Conservation (phyloP, 2,797 vertebrate genomes). For the Nyctalus aviator region DNA sequence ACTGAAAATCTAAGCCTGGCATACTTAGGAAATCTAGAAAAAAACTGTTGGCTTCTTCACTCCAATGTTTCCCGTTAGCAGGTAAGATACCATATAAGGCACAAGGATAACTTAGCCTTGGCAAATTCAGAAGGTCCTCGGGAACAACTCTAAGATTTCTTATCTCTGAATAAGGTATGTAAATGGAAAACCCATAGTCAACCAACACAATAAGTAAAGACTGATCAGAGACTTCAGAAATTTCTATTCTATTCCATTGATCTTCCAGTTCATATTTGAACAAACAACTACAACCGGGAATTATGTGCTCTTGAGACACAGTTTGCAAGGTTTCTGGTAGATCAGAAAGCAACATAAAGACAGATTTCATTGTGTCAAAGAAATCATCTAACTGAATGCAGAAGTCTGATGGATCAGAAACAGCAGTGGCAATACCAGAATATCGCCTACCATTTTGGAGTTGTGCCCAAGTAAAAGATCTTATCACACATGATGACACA, state of each 20-base stretch:
- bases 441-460: constrained; percentile 85
- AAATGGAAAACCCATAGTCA: constrained; percentile 90
- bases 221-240: constrained; percentile 82
- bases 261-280: constrained; percentile 85
- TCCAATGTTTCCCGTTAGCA: constrained; percentile 87
- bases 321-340: constrained; percentile 84
- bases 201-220: constrained; percentile 87
- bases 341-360: constrained; percentile 88
- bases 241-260: constrained; percentile 93
- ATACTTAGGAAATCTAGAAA: constrained; percentile 89
- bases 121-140: constrained; percentile 85
- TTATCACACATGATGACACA: not conserved
- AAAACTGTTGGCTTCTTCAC: constrained; percentile 87
- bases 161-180: constrained; percentile 83
- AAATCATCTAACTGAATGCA: constrained; percentile 89
- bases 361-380: constrained; percentile 84
- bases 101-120: constrained; percentile 90
- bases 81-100: constrained; percentile 89
- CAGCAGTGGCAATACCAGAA: constrained; percentile 86
- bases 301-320: constrained; percentile 85
- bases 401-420: constrained; percentile 91
- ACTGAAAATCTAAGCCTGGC: constrained; percentile 88
- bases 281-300: constrained; percentile 89
- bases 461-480: constrained; percentile 81
- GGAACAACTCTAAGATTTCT: constrained; percentile 89